Base-by-base conservation (phyloP, 2,113 vertebrate genomes). In the Xiphias gladius region DNA sequence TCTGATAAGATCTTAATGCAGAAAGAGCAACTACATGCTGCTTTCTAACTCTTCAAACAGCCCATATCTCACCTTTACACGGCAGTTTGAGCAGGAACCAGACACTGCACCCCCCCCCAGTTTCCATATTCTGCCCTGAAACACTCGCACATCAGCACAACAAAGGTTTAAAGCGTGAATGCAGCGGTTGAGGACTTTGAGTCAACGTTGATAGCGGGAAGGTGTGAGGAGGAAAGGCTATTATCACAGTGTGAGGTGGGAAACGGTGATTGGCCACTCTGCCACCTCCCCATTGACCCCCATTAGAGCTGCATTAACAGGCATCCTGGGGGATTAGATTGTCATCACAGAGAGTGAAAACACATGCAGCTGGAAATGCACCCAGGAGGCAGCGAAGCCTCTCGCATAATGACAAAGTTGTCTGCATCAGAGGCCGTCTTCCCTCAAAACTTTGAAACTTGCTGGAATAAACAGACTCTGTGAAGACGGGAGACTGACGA, bases 201-300 rank as follows among this genome's bases (percentile, higher is more conserved):
- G 35, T 69, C 19, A 14, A 12, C 63, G 89, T 55, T 71, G 81
- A 50, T 32, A 22, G 79, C 68, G 30, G 50, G 50, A 76, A 86
- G 79, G 90, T 87, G 86, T 87, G 89, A 89, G 83, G 79, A 88
- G 71, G 80, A 79, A n/a, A 22, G 54, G 28, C 66, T 41, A 32
- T 90, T 86, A 85, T 86, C 84, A 0, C 64, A 61, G 85, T 43
- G 68, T 80, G 73, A 70, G 87, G 82, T 69, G 86, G 68, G 65
- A 69, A 79, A 22, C 66, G 2, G 77, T 69, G 83, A 84, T 76
- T 72, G 84, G 84, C 81, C 63, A 5, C 57, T 77, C 75, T 5
- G 59, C 73, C n/a, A 2, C 50, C 67, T 75, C 80, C 66, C 81
- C 59, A 14, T 75, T 86, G 90, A 87, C 85, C 90, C 64, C 65